These are phyloP conservation scores for Lingula anatina DNA, from an alignment of 2,888 invertebrate genomes.

Conservation along the genomic window DNA sequence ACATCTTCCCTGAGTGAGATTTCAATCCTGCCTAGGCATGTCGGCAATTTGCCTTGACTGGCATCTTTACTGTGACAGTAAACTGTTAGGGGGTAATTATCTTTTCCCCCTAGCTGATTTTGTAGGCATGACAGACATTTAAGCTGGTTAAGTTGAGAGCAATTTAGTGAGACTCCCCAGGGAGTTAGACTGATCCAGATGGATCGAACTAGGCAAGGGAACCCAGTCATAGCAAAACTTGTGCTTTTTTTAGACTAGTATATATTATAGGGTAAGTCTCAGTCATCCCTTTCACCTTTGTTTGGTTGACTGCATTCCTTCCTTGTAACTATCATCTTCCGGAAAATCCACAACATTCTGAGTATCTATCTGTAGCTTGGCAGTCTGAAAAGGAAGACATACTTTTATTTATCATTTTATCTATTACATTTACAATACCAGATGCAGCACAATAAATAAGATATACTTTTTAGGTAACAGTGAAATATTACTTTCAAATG, in stretches of 20 bases:
- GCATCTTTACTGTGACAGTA: no score
- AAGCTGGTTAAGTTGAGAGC: no score
- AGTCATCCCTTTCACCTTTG: neutral
- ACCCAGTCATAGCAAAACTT: no score
- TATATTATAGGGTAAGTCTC: no score
- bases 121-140: no score
- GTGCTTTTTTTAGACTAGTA: no score
- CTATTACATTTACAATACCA: neutral
- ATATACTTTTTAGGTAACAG: neutral
- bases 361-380: conserved; percentile 40
- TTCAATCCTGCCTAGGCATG: no score
- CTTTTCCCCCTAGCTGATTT: no score
- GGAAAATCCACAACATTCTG: conserved; percentile 40
- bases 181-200: neutral
- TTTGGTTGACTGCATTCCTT: conserved; percentile 8
- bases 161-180: no score
- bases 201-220: no score
- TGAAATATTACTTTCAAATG: neutral
- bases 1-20: no score
- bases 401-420: neutral
- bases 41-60: no score
- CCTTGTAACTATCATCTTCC: conserved; percentile 10
- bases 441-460: neutral
- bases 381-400: conserved; percentile 32
- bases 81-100: neutral